Evolutionary conservation across 1,140 invertebrate genomes (phyloP).

Genomic region (Drosophila bipectinata): DNA sequence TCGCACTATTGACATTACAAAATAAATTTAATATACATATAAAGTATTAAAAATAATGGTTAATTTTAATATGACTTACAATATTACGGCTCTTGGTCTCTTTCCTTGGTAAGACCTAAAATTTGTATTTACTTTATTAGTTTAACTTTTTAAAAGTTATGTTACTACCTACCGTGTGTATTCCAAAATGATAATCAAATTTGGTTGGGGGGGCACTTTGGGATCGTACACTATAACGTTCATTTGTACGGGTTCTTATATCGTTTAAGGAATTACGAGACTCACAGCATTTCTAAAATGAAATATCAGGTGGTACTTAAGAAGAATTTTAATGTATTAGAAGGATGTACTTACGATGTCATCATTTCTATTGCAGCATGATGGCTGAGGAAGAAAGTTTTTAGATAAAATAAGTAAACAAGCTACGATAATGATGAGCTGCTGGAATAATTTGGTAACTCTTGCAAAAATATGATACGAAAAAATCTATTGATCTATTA

Average conservation of each 20-base stretch:
- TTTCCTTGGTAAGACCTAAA: background rate
- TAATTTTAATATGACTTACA: background rate
- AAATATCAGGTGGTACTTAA: too few species aligned
- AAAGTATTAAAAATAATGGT: too few species aligned
- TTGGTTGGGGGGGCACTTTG: conserved; percentile 9
- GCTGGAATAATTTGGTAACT: too few species aligned
- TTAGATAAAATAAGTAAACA: background rate
- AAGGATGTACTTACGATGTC: background rate
- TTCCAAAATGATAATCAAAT: background rate
- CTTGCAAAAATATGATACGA: too few species aligned
- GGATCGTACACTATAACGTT: background rate
- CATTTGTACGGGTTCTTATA: background rate
- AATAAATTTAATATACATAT: background rate
- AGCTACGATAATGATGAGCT: too few species aligned
- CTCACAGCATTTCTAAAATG: background rate
- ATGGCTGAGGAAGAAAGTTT: background rate
- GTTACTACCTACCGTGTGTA: background rate
- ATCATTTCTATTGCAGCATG: background rate
- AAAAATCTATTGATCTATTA: too few species aligned
- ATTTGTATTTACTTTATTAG: background rate
- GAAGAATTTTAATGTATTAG: too few species aligned
- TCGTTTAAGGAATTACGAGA: background rate
- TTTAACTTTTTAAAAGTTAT: background rate
- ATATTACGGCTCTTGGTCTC: background rate
- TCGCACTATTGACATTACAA: background rate